Base-by-base conservation (phyloP, 2,797 vertebrate species). In the Amblyopsis hoosieri region DNA sequence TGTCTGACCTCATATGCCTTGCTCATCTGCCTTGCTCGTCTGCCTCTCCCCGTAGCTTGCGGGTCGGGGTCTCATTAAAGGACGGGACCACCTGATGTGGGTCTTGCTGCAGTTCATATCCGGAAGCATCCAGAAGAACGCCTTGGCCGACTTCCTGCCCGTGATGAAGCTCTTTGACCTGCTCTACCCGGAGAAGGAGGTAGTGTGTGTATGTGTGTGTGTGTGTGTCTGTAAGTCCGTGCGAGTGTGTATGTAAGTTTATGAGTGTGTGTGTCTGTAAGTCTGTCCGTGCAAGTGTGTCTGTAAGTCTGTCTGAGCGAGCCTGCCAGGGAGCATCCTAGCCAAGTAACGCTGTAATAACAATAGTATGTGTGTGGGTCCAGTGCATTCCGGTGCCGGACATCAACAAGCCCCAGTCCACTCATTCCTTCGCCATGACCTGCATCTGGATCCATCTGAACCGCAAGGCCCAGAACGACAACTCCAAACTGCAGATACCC, bases 111-210 rank as follows among this genome's bases (percentile, higher is more conserved):
- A 99, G 77, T 99, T 99, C 76, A 99, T 99, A 82, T 99, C 98
- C 2, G 98, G 98, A 71, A 99, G 98, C 87, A 99, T 99, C 84
- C 97, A 99, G 92, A 99, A 99, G 88, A 99, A 99, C 19, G 96
- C 95, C 0, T 79, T 99, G 15, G 98, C 94, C 5, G 98, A 99
- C 82, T 99, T 99, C 86, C 94, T 99, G 29, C 98, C 98, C 0
- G 98, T 99, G 74, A 99, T 99, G 97, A 99, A 99, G 88, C 95
- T 99, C n/a, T 99, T 99, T 72, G 98, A 99, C 79, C 95, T 99
- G 63, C 92, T 99, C 1, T 99, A 99, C 68, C 97, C 97, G 37
- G 97, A 99, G 83, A 99, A 99, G 85, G 97, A 99, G 91, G 98
- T 97, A 86, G 31, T 8, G 31, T 37, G 33, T 37, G 6, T 37